A percentile compares a stretch with the other conserved stretches of the same genome.
phyloP scores from a whole-genome alignment of 2,113 vertebrate species.

The Nesospiza acunhae region DNA sequence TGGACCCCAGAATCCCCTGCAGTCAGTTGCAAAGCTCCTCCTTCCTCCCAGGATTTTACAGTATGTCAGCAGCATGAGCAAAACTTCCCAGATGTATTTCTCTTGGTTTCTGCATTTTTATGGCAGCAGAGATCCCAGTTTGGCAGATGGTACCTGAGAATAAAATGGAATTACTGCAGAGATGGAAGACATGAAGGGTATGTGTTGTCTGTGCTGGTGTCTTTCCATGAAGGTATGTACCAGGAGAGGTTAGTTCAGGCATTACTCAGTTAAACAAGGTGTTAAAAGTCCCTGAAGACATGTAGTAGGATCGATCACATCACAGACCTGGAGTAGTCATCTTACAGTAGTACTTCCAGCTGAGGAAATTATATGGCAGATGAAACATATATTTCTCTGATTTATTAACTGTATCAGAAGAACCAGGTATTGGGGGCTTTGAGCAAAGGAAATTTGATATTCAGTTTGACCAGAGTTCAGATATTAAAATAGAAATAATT shows the following conservation, averaged over 20 bases:
- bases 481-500: background rate
- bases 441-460: background rate
- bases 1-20: background rate
- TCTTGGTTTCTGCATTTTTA: background rate
- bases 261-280: background rate
- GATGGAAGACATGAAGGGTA: rapidly evolving
- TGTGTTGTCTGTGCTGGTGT: background rate
- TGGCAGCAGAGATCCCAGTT: background rate
- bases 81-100: background rate
- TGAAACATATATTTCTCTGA: background rate
- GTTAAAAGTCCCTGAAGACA: background rate
- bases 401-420: background rate
- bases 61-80: background rate
- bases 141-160: background rate
- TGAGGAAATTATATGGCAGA: background rate
- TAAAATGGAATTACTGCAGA: background rate
- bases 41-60: background rate
- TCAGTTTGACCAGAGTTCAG: background rate
- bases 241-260: background rate
- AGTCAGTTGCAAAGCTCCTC: background rate
- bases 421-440: background rate
- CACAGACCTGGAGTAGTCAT: background rate
- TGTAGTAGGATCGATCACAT: background rate
- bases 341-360: background rate
- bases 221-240: background rate